These are phyloP conservation scores for Pogonomyrmex barbatus DNA, from an alignment of 1,140 invertebrate genomes.

Conservation along the genomic window DNA sequence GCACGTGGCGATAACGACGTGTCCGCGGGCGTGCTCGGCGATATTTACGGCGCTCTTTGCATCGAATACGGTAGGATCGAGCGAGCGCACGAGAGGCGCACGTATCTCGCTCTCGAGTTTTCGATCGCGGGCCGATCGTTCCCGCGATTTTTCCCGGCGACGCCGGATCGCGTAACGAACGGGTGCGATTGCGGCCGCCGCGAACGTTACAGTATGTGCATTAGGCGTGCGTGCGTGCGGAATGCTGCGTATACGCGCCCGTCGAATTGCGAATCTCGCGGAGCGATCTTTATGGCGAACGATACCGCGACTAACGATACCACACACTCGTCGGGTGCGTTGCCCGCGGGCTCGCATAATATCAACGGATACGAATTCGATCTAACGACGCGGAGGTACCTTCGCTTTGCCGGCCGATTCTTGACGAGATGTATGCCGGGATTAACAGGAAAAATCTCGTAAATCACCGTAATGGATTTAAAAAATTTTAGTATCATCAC, in stretches of 20 bases:
- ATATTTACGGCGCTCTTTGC: constrained; percentile 58
- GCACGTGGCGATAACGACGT: constrained; percentile 59
- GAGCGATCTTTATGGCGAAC: constrained; percentile 62
- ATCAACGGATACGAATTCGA: constrained; percentile 77
- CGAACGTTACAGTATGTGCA: constrained; percentile 15
- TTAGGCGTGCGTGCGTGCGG: constrained; percentile 2
- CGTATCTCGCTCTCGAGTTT: constrained; percentile 24
- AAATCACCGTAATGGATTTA: background rate
- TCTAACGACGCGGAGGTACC: constrained; percentile 75
- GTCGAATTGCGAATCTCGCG: constrained; percentile 59
- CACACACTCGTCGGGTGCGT: constrained; percentile 57
- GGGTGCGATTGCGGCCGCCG: background rate
- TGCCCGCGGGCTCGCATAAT: constrained; percentile 65
- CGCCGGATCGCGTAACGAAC: constrained; percentile 39
- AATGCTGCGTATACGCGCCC: background rate
- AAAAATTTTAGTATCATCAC: background rate
- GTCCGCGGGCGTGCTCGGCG: constrained; percentile 51
- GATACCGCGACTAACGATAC: constrained; percentile 52
- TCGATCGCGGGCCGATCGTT: constrained; percentile 60
- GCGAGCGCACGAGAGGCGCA: constrained; percentile 61
- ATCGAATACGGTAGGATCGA: constrained; percentile 45
- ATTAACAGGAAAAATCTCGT: background rate
- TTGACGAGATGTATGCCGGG: background rate
- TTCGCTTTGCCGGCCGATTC: constrained; percentile 54
- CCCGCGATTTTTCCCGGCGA: constrained; percentile 13